These are phyloP conservation scores for Abramis brama DNA, from an alignment of 2,113 vertebrate species.

Conservation along the genomic window DNA sequence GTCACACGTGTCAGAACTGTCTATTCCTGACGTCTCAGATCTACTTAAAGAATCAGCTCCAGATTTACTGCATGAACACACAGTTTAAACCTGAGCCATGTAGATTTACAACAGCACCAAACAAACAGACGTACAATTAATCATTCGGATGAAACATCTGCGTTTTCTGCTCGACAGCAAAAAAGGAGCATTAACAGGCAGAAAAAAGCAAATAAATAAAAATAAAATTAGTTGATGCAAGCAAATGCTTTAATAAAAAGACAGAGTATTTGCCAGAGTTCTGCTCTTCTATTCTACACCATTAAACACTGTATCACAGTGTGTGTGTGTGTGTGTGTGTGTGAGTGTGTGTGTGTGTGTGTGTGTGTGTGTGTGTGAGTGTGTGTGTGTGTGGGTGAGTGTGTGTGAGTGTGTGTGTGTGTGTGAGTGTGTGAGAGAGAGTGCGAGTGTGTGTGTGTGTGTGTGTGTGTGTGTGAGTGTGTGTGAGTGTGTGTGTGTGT, in stretches of 20 bases:
- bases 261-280: not conserved
- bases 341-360: slow-evolving; percentile 17
- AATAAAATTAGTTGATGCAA: slow-evolving; percentile 39
- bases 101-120: slow-evolving; percentile 7
- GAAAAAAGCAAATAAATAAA: slow-evolving; percentile 24
- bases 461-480: too few relatives aligned
- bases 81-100: not conserved
- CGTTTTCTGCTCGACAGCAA: slow-evolving; percentile 44
- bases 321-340: not conserved
- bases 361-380: not conserved
- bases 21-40: too few relatives aligned
- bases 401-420: too few relatives aligned
- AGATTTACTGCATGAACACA: not conserved
- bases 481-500: too few relatives aligned
- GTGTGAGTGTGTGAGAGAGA: too few relatives aligned
- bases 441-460: too few relatives aligned
- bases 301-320: slow-evolving; percentile 22
- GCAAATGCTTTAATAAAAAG: slow-evolving; percentile 30
- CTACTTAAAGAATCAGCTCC: not conserved
- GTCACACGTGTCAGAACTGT: not conserved
- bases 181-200: slow-evolving; percentile 26
- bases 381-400: not conserved
- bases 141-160: slow-evolving; percentile 35
- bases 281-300: slow-evolving; percentile 16
- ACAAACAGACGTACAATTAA: slow-evolving; percentile 27